These are phyloP conservation scores for Sphenodon punctatus DNA, from an alignment of 2,797 vertebrate species.

Conservation along the genomic window DNA sequence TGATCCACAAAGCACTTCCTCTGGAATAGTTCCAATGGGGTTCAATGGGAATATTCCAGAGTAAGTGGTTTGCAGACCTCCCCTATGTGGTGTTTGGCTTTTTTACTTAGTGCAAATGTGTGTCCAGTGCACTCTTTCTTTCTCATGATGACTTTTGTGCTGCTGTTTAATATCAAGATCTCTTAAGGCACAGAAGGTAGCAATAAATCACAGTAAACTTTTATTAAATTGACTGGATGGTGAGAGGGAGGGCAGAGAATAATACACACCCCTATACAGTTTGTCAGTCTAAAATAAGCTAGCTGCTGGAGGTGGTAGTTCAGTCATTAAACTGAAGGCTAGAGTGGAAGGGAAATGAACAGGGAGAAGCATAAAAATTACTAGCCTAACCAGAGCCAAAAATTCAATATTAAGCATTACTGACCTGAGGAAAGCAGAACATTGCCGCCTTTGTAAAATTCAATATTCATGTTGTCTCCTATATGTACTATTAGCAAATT, in stretches of 20 bases:
- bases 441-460: background rate
- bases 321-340: constrained; percentile 27
- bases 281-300: no score
- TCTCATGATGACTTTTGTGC: no score
- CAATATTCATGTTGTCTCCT: background rate
- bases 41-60: no score
- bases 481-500: background rate
- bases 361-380: constrained; percentile 35
- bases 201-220: constrained; percentile 5
- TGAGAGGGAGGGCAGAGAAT: no score
- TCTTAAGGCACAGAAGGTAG: no score
- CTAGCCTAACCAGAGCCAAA: constrained; percentile 32
- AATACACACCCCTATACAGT: background rate
- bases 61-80: no score
- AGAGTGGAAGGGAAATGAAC: constrained; percentile 17
- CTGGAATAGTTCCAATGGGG: no score
- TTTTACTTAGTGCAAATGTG: background rate
- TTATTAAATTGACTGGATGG: constrained; percentile 25
- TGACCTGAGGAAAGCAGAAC: constrained; percentile 1
- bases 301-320: constrained; percentile 11
- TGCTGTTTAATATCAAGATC: no score
- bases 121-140: no score
- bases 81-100: background rate
- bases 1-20: no score
- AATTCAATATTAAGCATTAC: background rate